Percentiles rank a stretch among this genome's conserved stretches.
Evolutionary conservation across 2,113 vertebrate genomes (phyloP).

Genomic region (Cyanoramphus novaezelandiae): DNA sequence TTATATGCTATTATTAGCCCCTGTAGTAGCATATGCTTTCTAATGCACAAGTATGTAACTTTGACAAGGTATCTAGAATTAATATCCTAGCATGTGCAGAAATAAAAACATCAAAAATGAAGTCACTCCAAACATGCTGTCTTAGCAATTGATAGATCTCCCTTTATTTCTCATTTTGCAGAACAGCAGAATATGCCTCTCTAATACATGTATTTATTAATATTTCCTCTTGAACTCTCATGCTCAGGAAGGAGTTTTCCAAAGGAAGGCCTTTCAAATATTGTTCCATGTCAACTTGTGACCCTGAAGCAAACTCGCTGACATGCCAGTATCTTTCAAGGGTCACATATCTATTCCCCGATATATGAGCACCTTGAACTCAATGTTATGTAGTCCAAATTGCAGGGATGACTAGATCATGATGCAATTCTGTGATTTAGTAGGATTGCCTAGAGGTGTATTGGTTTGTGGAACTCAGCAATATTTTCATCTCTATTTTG

Average conservation of each 20-base stretch:
- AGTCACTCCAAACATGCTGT: neutral
- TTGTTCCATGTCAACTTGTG: neutral
- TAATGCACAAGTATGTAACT: neutral
- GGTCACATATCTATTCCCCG: slow-evolving; percentile 35
- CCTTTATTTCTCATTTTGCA: neutral
- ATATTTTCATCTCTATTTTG: slow-evolving; percentile 5
- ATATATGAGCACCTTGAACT: slow-evolving; percentile 54
- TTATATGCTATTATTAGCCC: neutral
- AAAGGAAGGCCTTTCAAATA: slow-evolving; percentile 8
- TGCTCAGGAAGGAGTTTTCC: slow-evolving; percentile 22
- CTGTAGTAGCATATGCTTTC: neutral
- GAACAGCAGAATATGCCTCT: neutral
- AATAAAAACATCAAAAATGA: neutral
- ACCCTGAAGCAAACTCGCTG: slow-evolving; percentile 26
- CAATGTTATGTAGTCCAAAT: slow-evolving; percentile 11
- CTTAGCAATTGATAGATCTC: neutral
- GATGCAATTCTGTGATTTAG: slow-evolving; percentile 41
- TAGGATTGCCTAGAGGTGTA: neutral
- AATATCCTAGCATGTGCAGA: neutral
- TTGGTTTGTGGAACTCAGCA: neutral
- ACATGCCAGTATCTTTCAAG: neutral
- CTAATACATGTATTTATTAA: neutral
- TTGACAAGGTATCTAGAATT: neutral
- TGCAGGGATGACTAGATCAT: neutral
- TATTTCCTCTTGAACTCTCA: neutral